Evolutionary conservation across 92 coral and sea anemone genomes (phyloP).

Genomic region (Chrysogorgia sp.): DNA sequence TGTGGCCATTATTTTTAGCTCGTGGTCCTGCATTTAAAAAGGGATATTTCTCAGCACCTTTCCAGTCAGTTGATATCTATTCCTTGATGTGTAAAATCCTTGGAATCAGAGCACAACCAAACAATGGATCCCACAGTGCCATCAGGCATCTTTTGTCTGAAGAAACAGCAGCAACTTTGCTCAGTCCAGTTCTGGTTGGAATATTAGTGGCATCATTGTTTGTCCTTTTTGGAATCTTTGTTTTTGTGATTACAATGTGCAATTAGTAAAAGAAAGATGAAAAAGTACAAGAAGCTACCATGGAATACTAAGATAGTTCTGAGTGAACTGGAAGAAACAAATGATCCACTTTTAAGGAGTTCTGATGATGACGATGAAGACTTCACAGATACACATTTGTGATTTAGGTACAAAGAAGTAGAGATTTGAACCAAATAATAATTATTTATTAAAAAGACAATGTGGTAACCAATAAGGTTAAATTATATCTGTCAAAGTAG

Average conservation of each 20-base stretch:
- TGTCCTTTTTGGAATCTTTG: slow-evolving; percentile 8
- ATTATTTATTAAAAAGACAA: neutral
- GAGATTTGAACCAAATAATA: neutral
- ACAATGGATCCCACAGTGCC: slow-evolving; percentile 72
- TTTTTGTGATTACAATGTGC: slow-evolving; percentile 12
- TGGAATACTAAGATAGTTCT: slow-evolving; percentile 33
- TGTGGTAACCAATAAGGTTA: too few species aligned
- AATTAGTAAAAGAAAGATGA: slow-evolving; percentile 15
- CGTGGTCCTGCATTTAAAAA: slow-evolving; percentile 86
- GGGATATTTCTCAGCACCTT: slow-evolving; percentile 57
- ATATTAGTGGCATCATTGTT: slow-evolving; percentile 10
- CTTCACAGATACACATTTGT: neutral
- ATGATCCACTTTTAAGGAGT: neutral
- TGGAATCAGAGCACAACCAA: slow-evolving; percentile 66
- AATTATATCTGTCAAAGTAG: too few species aligned
- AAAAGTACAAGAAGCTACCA: neutral
- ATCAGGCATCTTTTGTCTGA: slow-evolving; percentile 14
- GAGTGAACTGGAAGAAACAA: slow-evolving; percentile 26
- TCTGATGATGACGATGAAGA: slow-evolving; percentile 28
- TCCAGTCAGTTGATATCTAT: slow-evolving; percentile 72
- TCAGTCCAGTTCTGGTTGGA: slow-evolving; percentile 26
- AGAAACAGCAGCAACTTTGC: neutral
- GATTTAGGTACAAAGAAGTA: neutral
- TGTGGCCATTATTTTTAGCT: slow-evolving; percentile 76
- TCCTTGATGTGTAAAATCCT: slow-evolving; percentile 76